Evolutionary conservation across 2,888 invertebrate genomes (phyloP).

Genomic region (Nemoura dubitans): DNA sequence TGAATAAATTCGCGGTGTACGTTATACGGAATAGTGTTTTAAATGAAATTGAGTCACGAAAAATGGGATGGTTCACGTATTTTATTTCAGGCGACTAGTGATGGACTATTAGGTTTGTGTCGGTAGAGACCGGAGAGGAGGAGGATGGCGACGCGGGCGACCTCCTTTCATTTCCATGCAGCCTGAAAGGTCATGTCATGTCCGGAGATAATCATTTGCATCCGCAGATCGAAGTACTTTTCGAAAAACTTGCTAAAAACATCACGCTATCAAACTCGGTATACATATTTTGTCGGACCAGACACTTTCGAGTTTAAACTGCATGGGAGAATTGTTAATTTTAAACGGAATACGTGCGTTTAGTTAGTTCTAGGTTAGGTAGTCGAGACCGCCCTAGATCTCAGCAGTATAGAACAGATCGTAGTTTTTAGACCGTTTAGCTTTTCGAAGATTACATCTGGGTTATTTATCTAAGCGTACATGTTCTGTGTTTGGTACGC

Average conservation of each 20-base stretch:
- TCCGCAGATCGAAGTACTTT: neutral
- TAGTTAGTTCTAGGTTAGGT: slow-evolving; percentile 38
- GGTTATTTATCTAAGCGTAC: neutral
- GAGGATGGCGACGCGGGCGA: neutral
- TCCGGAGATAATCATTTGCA: neutral
- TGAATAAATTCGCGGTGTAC: neutral
- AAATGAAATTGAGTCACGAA: neutral
- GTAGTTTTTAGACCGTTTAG: slow-evolving; percentile 35
- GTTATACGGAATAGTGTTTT: neutral
- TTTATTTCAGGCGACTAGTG: neutral
- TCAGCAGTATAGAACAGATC: neutral
- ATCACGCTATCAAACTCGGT: neutral
- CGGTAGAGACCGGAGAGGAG: no score
- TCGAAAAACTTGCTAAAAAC: neutral
- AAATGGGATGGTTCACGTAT: neutral
- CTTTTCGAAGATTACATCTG: slow-evolving; percentile 7
- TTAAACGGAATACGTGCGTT: slow-evolving; percentile 9
- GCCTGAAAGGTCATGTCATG: slow-evolving; percentile 7
- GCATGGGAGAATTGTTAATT: slow-evolving; percentile 13
- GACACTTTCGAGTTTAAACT: neutral
- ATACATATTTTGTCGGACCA: neutral
- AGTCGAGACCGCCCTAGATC: slow-evolving; percentile 25
- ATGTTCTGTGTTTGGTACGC: neutral
- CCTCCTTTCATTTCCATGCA: neutral
- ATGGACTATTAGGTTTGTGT: neutral